A percentile compares a stretch with the other conserved stretches of the same genome.
Conservation (phyloP, 2,113 vertebrate species). For the Amphiprion ocellaris region DNA sequence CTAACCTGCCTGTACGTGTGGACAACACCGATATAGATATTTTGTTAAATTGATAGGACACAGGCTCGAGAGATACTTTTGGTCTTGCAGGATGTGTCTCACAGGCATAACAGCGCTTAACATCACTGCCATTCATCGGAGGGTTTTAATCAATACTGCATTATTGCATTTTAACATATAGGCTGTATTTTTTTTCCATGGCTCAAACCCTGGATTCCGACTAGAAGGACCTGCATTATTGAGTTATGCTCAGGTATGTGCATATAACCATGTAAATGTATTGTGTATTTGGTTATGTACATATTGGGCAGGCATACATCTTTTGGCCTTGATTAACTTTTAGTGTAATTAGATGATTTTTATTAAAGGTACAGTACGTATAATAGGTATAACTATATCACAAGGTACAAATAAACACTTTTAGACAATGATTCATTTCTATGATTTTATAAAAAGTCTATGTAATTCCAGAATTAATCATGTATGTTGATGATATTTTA, state of each 20-base stretch:
- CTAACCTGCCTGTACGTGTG: constrained; percentile 46
- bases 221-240: constrained; percentile 80
- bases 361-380: constrained; percentile 81
- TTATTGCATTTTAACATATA: constrained; percentile 69
- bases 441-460: constrained; percentile 67
- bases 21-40: constrained; percentile 43
- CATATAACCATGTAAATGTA: constrained; percentile 86
- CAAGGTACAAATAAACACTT: constrained; percentile 82
- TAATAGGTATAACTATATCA: constrained; percentile 74
- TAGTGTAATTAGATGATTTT: constrained; percentile 83
- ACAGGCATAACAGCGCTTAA: constrained; percentile 37
- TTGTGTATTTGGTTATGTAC: constrained; percentile 82
- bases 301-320: constrained; percentile 76
- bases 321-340: constrained; percentile 78
- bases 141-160: constrained; percentile 60
- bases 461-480: constrained; percentile 40
- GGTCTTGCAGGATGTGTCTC: constrained; percentile 56
- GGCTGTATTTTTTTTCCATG: constrained; percentile 69
- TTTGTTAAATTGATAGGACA: constrained; percentile 42
- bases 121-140: constrained; percentile 66
- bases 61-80: constrained; percentile 46
- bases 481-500: constrained; percentile 64
- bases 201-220: constrained; percentile 79
- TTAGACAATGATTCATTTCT: constrained; percentile 70
- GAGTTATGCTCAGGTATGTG: constrained; percentile 88